Percentiles rank a stretch among this genome's conserved stretches.
Evolutionary conservation across 2,113 vertebrate genomes (phyloP).

Genomic region (Dicentrarchus labrax): DNA sequence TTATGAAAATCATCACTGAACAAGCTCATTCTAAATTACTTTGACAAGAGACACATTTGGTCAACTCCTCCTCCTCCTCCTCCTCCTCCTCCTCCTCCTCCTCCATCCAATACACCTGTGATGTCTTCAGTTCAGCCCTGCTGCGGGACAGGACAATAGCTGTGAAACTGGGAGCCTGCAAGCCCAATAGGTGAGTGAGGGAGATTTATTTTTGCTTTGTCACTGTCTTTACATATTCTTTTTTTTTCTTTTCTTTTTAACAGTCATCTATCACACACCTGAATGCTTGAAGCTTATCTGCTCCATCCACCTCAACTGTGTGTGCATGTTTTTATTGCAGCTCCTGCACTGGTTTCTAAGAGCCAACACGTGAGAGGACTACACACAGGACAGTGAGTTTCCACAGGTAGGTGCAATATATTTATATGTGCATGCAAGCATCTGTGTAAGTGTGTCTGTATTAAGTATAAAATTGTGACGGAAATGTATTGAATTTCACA

Average conservation of each 20-base stretch:
- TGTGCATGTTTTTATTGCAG: neutral
- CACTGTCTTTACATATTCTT: neutral
- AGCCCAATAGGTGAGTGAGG: neutral
- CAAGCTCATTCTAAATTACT: neutral
- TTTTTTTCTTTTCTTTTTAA: neutral
- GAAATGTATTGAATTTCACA: no score
- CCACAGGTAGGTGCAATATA: slow-evolving; percentile 7
- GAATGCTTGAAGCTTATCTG: neutral
- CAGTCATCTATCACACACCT: neutral
- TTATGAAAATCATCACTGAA: neutral
- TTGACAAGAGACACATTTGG: no score
- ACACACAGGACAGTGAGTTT: neutral
- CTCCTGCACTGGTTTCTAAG: neutral
- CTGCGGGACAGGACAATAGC: neutral
- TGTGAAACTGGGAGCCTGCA: neutral
- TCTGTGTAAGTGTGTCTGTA: neutral
- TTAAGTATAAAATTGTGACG: neutral
- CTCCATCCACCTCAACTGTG: neutral
- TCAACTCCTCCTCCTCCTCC: slow-evolving; percentile 43
- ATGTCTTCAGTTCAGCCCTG: neutral
- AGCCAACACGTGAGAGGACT: neutral
- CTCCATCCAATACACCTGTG: slow-evolving; percentile 16
- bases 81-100: slow-evolving; percentile 43
- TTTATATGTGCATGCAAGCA: neutral
- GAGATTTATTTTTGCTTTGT: neutral